Base-by-base conservation (phyloP, 2,113 vertebrate genomes). In the Anas platyrhynchos region DNA sequence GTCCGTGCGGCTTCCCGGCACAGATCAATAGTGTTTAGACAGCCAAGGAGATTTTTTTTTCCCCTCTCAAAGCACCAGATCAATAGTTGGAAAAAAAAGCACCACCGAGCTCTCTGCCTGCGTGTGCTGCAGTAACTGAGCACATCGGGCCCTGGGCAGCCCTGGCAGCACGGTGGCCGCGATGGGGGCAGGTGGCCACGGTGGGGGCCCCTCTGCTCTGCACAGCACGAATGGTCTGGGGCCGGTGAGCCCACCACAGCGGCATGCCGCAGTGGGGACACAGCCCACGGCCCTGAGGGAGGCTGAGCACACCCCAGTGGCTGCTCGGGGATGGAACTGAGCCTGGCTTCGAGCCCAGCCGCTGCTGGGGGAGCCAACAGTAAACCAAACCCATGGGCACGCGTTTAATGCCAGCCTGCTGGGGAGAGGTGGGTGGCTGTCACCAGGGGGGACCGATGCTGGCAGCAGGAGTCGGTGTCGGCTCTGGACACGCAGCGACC, bases 21-120 rank as follows among this genome's bases (percentile, higher is more conserved):
- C 93, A 97, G 98, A 99, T 99, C 99, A 98, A 99, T 98, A 99
- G 98, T 98, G 98, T 98, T 99, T 98, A 99, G 98, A 99, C 98
- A 99, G 98, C 98, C 96, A 97, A 98, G 98, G 98, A 98, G 98
- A 98, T 98, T 98, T 98, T 98, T 87, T 90, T 87, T 90, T 18
- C 48, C 84, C 89, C 46, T 94, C 93, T 95, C 94, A 96, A 98
- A 98, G 98, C 98, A 98, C 96, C 91, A 98, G 98, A 99, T 99
- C 99, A 98, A 99, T 98, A 99, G 98, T 88, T 85, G 97, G 96
- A 97, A 98, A 97, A 98, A 48, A 48, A 48, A 18, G 38, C 71
- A 20, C 18, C 26, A 36, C 2, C 44, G n/a, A 68, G 38, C 43
- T 31, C 97, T 97, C 98, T 98, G 98, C 96, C 67, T 96, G 96